Conservation (phyloP, 2,113 vertebrate genomes). For the Actenoides hombroni region DNA sequence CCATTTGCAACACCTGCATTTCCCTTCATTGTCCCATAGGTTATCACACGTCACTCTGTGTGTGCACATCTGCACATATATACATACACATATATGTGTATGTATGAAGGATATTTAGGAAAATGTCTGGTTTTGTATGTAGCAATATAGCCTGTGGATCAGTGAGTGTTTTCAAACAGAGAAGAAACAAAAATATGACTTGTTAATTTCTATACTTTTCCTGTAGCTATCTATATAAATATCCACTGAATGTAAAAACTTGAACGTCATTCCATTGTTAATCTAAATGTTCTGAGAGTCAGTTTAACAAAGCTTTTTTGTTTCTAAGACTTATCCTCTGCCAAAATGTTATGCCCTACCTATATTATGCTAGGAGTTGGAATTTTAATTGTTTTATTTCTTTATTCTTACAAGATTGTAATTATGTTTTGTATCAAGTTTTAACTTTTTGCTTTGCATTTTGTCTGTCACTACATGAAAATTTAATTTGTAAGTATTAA, state of each 20-base stretch:
- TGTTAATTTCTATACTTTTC: neutral
- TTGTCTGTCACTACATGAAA: neutral
- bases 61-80: neutral
- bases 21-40: neutral
- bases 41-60: neutral
- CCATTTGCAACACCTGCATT: neutral
- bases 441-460: neutral
- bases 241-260: neutral
- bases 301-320: neutral
- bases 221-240: neutral
- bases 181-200: neutral
- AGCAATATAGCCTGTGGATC: neutral
- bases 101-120: neutral
- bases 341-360: neutral
- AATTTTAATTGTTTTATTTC: neutral
- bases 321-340: neutral
- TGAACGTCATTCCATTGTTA: neutral
- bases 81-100: fast-evolving
- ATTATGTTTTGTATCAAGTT: neutral
- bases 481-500: neutral
- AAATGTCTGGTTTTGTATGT: neutral
- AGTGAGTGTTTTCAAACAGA: neutral
- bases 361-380: neutral
- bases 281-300: neutral
- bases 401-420: neutral